Conservation (phyloP, 2,797 vertebrate species). For the Macroramphosus scolopax region DNA sequence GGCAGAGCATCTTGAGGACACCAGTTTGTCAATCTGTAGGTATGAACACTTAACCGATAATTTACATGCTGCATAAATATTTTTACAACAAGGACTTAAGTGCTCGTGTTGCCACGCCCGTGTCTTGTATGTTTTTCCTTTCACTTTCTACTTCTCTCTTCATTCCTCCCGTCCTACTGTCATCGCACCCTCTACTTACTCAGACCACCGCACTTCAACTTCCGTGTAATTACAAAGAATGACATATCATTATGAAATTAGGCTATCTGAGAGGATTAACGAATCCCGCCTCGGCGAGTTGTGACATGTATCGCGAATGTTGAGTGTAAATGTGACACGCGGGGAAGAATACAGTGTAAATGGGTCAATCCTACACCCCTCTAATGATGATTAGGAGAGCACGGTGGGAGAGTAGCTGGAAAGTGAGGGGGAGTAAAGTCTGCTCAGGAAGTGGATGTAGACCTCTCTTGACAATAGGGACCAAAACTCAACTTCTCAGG, state of each 20-base stretch:
- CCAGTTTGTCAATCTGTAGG: neutral
- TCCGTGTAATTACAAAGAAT: conserved; percentile 35
- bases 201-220: conserved; percentile 24
- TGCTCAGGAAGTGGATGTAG: conserved; percentile 20
- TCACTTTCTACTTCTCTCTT: conserved; percentile 12
- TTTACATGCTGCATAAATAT: conserved; percentile 23
- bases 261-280: neutral
- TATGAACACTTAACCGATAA: conserved; percentile 5
- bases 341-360: conserved; percentile 8
- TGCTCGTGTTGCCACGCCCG: conserved; percentile 7
- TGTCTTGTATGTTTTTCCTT: conserved; percentile 5
- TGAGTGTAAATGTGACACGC: neutral
- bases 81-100: conserved; percentile 10
- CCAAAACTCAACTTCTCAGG: neutral
- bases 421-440: conserved; percentile 17
- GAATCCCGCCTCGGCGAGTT: conserved; percentile 18
- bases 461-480: no score
- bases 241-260: conserved; percentile 36
- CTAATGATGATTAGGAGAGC: conserved; percentile 19
- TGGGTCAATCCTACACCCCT: conserved; percentile 19
- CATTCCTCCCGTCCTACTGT: conserved; percentile 1
- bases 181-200: conserved; percentile 22
- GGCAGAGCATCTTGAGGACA: neutral
- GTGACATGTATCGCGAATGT: conserved; percentile 12
- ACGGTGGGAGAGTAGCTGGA: conserved; percentile 6